phyloP scores from a whole-genome alignment of 1,140 invertebrate genomes.

The Drosophila miranda region DNA sequence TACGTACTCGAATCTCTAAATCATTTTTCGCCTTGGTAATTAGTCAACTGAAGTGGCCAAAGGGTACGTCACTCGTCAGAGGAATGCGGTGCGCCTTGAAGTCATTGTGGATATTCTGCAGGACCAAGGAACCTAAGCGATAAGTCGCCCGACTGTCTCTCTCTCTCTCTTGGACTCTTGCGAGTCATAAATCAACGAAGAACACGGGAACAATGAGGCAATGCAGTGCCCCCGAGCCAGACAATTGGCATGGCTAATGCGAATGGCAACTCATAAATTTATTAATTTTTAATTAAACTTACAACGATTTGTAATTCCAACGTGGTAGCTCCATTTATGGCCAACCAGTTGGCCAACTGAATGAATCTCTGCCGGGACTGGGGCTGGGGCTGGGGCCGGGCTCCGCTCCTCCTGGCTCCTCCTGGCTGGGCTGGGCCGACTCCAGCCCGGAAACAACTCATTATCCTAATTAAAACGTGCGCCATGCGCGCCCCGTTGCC shows the following conservation, averaged over 20 bases:
- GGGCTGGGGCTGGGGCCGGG: not conserved
- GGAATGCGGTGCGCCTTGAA: slow-evolving; percentile 57
- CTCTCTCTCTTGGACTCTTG: slow-evolving; percentile 11
- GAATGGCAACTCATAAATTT: slow-evolving; percentile 78
- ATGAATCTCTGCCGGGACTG: slow-evolving; percentile 33
- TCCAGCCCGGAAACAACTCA: slow-evolving; percentile 80
- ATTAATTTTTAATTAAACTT: slow-evolving; percentile 81
- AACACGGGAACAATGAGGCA: slow-evolving; percentile 16
- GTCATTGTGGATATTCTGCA: slow-evolving; percentile 10
- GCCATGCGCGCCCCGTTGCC: slow-evolving; percentile 74
- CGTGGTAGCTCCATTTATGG: slow-evolving; percentile 65
- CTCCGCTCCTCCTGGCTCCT: not conserved
- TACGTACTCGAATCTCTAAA: too few relatives aligned
- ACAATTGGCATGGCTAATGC: slow-evolving; percentile 80
- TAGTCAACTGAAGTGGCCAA: slow-evolving; percentile 76
- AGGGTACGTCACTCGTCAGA: slow-evolving; percentile 56
- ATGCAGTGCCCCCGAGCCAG: slow-evolving; percentile 44
- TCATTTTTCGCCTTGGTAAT: slow-evolving; percentile 49
- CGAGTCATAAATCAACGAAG: slow-evolving; percentile 51
- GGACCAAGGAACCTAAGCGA: slow-evolving; percentile 3
- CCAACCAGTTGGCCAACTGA: slow-evolving; percentile 35
- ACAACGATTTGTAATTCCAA: slow-evolving; percentile 79
- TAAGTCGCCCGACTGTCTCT: slow-evolving; percentile 44
- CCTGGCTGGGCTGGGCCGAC: slow-evolving; percentile 14
- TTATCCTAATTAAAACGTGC: slow-evolving; percentile 82